Base-by-base conservation (phyloP, 2,888 invertebrate species). In the Drosophila neotestacea region DNA sequence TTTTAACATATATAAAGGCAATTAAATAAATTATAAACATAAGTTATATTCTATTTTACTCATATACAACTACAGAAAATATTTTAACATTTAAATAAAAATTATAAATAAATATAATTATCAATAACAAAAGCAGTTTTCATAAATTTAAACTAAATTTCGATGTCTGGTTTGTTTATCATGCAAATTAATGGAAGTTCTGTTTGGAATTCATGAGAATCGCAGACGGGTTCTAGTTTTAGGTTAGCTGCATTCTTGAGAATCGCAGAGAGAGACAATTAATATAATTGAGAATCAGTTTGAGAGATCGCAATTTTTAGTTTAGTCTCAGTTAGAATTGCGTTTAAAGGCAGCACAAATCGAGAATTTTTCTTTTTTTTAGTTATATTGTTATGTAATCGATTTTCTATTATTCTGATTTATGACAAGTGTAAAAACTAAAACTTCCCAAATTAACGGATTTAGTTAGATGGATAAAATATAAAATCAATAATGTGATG, bases 21-120 rank as follows among this genome's bases (percentile, higher is more conserved):
- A 61, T 34, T 13, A 32, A 70, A 54, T 64, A 55, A 61, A 47
- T 48, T 39, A 30, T 46, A 34, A 16, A 64, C 44, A 44, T 46
- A 42, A 54, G 56, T 50, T 39, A 48, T n/a, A 55, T 50, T n/a
- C 39, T 47, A 41, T 51, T 71, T 66, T 66, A 52, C 47, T 51
- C 32, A 39, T 54, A 44, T 41, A 51, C 46, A 62, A 16, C 46
- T 64, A 70, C 36, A 64, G 44, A 48, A 41, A 62, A 59, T 27
- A 56, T 48, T 58, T 36, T 39, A 64, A 63, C 11, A 7, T 51
- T 54, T 13, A 42, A 47, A 64, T 64, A 52, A 52, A 38, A 59
- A 68, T 32, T 42, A 64, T 42, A 64, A 50, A 60, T 60, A 55
- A 68, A 68, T 62, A 30, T 41, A 55, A 47, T 44, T 67, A 48